Base-by-base conservation (phyloP, 2,888 invertebrate genomes). In the Netelia melanura region DNA sequence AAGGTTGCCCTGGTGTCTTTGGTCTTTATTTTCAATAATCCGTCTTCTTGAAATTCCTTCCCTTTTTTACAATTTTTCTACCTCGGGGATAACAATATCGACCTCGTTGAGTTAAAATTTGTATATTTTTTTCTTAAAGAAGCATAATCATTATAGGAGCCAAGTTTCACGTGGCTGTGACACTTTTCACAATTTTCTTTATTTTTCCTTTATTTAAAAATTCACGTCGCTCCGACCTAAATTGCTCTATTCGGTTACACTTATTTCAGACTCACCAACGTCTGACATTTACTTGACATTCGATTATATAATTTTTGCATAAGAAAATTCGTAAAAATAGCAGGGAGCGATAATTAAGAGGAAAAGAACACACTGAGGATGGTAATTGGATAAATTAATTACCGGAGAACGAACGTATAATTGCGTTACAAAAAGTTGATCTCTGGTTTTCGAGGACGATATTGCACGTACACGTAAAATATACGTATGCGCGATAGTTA, bases 391-490 rank as follows among this genome's bases (percentile, higher is more conserved):
- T 17, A 58, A 58, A 58, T 58, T 58, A 58, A 9, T 58, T 23
- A 9, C 21, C n/a, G 17, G 1, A 21, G 58, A 21, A 58, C 21
- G 58, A 58, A 58, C 21, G 21, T 17, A 58, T 58, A 58, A 58
- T 58, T 21, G 21, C 58, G 58, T 58, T n/a, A n/a, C 23, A 58
- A 58, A 58, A 58, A 48, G 48, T 48, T 48, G 38, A 38, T 48
- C 48, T 48, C 48, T 14, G 14, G 10, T 10, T 48, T 48, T 48
- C 14, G 14, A 48, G 14, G 14, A 38, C 38, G 38, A 38, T 38
- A 38, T 38, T 38, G 38, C 38, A 38, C 38, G 38, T 38, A 6
- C n/a, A 54, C 58, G 58, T 21, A 58, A 21, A 21, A 58, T 58
- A 21, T 9, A 58, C 48, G 58, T 9, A 17, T 58, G 58, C 23